Percentiles rank a stretch among this genome's conserved stretches.
Evolutionary conservation across 2,888 invertebrate species (phyloP).

Genomic region (Drosophila yooni): DNA sequence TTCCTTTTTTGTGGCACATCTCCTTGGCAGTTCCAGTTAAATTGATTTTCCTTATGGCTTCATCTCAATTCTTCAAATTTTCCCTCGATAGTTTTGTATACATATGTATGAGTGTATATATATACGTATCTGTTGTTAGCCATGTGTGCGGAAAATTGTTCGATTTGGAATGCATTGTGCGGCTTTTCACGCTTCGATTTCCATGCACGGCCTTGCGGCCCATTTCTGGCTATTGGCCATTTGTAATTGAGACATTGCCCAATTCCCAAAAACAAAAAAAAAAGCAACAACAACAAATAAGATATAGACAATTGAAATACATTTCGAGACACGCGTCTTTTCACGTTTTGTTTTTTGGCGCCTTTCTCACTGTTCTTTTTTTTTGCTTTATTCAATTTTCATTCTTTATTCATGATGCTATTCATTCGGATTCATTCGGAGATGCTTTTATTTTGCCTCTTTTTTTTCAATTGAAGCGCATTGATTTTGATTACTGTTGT

Average conservation of each 20-base stretch:
- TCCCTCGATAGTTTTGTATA: slow-evolving; percentile 14
- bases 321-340: slow-evolving; percentile 32
- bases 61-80: slow-evolving; percentile 32
- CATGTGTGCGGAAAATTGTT: slow-evolving; percentile 70
- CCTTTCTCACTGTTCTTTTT: slow-evolving; percentile 36
- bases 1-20: slow-evolving; percentile 1
- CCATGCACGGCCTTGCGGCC: slow-evolving; percentile 43
- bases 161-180: slow-evolving; percentile 48
- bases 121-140: slow-evolving; percentile 7
- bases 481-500: slow-evolving; percentile 72
- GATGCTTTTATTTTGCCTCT: slow-evolving; percentile 15
- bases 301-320: slow-evolving; percentile 24
- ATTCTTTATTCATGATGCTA: slow-evolving; percentile 38
- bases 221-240: slow-evolving; percentile 29
- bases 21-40: slow-evolving; percentile 50
- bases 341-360: slow-evolving; percentile 53
- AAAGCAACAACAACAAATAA: neutral
- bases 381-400: neutral
- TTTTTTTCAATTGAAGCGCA: slow-evolving; percentile 69
- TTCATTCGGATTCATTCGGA: slow-evolving; percentile 2
- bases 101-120: neutral
- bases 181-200: slow-evolving; percentile 40
- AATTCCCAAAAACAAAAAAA: slow-evolving; percentile 9
- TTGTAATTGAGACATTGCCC: slow-evolving; percentile 65
- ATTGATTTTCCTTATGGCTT: slow-evolving; percentile 51